phyloP scores from a whole-genome alignment of 2,113 vertebrate species.

The Syngnathus scovelli region DNA sequence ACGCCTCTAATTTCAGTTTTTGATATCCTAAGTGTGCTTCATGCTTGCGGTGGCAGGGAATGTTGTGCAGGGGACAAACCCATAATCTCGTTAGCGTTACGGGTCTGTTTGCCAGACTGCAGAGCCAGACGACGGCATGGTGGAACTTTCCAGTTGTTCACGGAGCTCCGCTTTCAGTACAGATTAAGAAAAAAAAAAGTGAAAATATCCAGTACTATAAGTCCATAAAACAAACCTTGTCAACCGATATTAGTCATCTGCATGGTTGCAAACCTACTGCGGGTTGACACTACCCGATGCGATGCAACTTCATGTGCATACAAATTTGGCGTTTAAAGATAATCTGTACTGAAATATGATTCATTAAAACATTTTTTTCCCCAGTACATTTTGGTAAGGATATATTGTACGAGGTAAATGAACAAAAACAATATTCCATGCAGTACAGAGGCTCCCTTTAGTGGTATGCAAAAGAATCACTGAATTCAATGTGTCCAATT shows the following conservation, averaged over 20 bases:
- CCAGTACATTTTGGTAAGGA: too few relatives aligned
- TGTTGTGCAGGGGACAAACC: constrained; percentile 47
- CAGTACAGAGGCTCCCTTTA: too few relatives aligned
- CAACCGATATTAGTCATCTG: background rate
- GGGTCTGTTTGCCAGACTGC: constrained; percentile 43
- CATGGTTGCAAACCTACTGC: too few relatives aligned
- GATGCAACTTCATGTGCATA: too few relatives aligned
- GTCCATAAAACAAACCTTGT: background rate
- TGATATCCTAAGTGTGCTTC: constrained; percentile 56
- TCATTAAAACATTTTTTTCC: too few relatives aligned
- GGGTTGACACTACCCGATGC: background rate
- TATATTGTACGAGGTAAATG: too few relatives aligned
- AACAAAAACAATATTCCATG: too few relatives aligned
- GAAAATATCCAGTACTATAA: background rate
- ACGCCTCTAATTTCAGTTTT: constrained; percentile 61
- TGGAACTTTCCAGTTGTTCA: constrained; percentile 25
- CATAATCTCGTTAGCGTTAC: constrained; percentile 50
- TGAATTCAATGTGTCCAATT: too few relatives aligned
- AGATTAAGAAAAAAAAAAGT: constrained; percentile 2
- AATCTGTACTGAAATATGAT: background rate
- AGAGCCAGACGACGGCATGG: constrained; percentile 16
- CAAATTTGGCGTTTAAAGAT: background rate
- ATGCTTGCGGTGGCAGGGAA: constrained; percentile 52
- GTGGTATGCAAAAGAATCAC: too few relatives aligned
- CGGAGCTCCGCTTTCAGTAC: constrained; percentile 8